These are phyloP conservation scores for Syngnathoides biaculeatus DNA, from an alignment of 2,113 vertebrate species.

Conservation along the genomic window DNA sequence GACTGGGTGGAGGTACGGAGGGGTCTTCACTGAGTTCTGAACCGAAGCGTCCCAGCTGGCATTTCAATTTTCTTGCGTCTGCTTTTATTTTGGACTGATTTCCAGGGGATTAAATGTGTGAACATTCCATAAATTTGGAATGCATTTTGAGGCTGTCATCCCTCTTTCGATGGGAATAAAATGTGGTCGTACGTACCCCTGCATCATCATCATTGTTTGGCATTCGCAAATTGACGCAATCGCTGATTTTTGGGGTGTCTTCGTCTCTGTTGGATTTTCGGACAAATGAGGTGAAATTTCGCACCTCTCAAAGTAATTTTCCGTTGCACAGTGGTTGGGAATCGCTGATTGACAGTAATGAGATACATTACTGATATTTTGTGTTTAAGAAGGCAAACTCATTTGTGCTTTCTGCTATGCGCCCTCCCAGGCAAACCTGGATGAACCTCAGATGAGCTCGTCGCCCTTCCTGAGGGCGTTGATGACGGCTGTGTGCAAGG, in stretches of 20 bases:
- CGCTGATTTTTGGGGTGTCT: too few relatives aligned
- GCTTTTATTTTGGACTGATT: too few relatives aligned
- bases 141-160: too few relatives aligned
- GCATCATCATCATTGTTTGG: too few relatives aligned
- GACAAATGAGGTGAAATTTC: too few relatives aligned
- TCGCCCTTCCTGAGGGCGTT: constrained; percentile 95
- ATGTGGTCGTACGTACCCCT: too few relatives aligned
- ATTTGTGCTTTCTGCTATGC: constrained; percentile 26
- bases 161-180: too few relatives aligned
- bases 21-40: background rate
- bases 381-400: background rate
- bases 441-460: constrained; percentile 94
- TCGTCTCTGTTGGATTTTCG: too few relatives aligned
- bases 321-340: background rate
- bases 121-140: too few relatives aligned
- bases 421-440: constrained; percentile 90
- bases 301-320: background rate
- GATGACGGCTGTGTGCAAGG: constrained; percentile 98
- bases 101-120: too few relatives aligned
- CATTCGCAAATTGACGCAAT: too few relatives aligned
- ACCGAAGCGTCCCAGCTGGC: background rate
- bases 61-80: too few relatives aligned
- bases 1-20: constrained; percentile 93
- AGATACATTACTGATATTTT: background rate
- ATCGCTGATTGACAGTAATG: background rate